phyloP scores from a whole-genome alignment of 2,113 vertebrate species.

The Cairina moschata region DNA sequence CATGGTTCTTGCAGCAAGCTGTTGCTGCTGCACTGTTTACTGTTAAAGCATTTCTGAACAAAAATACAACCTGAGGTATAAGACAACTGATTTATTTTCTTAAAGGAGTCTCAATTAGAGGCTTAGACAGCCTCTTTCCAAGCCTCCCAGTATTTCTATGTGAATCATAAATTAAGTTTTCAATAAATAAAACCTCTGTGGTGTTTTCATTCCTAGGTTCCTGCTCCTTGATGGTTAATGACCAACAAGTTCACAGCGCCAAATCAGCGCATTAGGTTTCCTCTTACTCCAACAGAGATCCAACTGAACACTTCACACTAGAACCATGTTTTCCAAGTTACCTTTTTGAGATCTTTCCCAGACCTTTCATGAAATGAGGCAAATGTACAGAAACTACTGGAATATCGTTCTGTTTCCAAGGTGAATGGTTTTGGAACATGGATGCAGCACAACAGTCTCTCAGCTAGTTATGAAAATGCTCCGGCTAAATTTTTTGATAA shows the following conservation, averaged over 20 bases:
- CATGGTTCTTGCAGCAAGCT: background rate
- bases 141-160: background rate
- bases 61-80: background rate
- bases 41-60: background rate
- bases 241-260: background rate
- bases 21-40: background rate
- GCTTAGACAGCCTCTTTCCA: background rate
- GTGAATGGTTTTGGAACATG: rapidly evolving
- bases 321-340: background rate
- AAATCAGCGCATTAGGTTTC: background rate
- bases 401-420: background rate
- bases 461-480: background rate
- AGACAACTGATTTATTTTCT: background rate
- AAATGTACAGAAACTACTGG: rapidly evolving
- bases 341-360: background rate
- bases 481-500: rapidly evolving
- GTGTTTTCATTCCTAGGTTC: background rate
- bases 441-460: background rate
- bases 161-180: rapidly evolving
- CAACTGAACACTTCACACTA: rapidly evolving
- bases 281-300: background rate
- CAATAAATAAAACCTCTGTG: background rate
- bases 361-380: background rate
- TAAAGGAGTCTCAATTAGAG: background rate
- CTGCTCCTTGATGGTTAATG: background rate